Conservation (phyloP, 2,888 invertebrate genomes). For the Frankliniella fusca region DNA sequence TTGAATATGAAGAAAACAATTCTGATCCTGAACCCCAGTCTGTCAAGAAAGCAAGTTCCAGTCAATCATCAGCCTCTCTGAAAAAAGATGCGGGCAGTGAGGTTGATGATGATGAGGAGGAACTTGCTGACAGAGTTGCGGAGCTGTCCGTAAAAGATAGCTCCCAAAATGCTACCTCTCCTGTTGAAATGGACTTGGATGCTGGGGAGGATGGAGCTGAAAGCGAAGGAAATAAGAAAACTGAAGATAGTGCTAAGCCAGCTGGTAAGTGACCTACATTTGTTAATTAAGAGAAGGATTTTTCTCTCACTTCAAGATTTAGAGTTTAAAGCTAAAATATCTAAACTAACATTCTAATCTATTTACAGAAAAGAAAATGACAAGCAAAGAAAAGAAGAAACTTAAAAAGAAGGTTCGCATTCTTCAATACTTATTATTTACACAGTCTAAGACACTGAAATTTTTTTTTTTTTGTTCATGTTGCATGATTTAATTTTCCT, state of each 20-base stretch:
- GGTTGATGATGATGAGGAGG: conserved; percentile 38
- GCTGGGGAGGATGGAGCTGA: conserved; percentile 3
- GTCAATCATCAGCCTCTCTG: conserved; percentile 28
- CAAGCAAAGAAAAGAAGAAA: conserved; percentile 89
- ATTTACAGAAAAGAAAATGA: conserved; percentile 60
- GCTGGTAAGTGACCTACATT: conserved; percentile 25
- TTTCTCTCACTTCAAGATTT: background rate
- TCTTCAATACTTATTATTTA: conserved; percentile 17
- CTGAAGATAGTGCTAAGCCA: conserved; percentile 32
- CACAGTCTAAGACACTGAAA: background rate
- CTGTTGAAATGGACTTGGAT: conserved; percentile 23
- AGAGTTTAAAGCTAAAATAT: background rate
- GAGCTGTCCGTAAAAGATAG: background rate
- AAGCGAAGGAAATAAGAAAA: conserved; percentile 28
- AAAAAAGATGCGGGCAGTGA: conserved; percentile 33
- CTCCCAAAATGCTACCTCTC: conserved; percentile 22
- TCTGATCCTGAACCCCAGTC: conserved; percentile 37
- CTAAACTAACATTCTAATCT: background rate
- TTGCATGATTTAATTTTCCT: background rate
- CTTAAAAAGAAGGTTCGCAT: conserved; percentile 61
- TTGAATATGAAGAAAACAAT: conserved; percentile 35
- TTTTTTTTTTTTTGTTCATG: conserved; percentile 19
- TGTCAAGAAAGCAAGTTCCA: conserved; percentile 30
- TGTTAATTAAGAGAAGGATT: background rate
- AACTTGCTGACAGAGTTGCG: background rate